Evolutionary conservation across 1,140 invertebrate species (phyloP).

Genomic region (Orius insidiosus): DNA sequence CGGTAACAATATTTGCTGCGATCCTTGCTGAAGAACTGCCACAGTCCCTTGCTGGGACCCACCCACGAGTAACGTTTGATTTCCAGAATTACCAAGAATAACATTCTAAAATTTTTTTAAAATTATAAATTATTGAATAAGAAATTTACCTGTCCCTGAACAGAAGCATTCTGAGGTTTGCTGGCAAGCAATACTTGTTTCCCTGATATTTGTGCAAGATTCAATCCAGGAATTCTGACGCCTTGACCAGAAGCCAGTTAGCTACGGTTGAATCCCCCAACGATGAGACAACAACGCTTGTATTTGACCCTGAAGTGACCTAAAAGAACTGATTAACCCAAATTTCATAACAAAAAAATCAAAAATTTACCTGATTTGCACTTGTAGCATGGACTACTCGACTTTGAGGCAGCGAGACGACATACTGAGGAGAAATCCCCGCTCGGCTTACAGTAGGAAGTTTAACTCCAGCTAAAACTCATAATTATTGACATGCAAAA

Average conservation of each 20-base stretch:
- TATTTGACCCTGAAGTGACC: not conserved
- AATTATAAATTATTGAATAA: not conserved
- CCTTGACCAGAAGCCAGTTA: conserved; percentile 17
- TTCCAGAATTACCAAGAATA: conserved; percentile 32
- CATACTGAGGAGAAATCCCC: conserved; percentile 22
- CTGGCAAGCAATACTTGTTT: conserved; percentile 44
- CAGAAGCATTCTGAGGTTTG: conserved; percentile 21
- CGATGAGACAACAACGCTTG: not conserved
- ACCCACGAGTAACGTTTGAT: conserved; percentile 23
- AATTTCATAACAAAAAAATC: not conserved
- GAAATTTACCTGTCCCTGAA: conserved; percentile 16
- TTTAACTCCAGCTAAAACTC: conserved; percentile 2
- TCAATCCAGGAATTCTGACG: conserved; percentile 30
- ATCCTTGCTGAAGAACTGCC: conserved; percentile 23
- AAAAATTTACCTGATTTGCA: conserved; percentile 5
- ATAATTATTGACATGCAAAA: not conserved
- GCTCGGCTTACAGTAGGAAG: conserved; percentile 25
- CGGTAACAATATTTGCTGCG: conserved; percentile 36
- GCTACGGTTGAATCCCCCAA: conserved; percentile 15
- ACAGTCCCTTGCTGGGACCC: conserved; percentile 14
- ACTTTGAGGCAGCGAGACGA: conserved; percentile 20
- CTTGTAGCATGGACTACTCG: conserved; percentile 17
- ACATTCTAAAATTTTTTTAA: conserved; percentile 30
- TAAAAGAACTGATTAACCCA: not conserved
- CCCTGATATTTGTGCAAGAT: conserved; percentile 37